A percentile compares a stretch with the other conserved stretches of the same genome.
These are phyloP conservation scores for Phrynocephalus forsythii DNA, from an alignment of 2,797 vertebrate genomes.

Conservation along the genomic window DNA sequence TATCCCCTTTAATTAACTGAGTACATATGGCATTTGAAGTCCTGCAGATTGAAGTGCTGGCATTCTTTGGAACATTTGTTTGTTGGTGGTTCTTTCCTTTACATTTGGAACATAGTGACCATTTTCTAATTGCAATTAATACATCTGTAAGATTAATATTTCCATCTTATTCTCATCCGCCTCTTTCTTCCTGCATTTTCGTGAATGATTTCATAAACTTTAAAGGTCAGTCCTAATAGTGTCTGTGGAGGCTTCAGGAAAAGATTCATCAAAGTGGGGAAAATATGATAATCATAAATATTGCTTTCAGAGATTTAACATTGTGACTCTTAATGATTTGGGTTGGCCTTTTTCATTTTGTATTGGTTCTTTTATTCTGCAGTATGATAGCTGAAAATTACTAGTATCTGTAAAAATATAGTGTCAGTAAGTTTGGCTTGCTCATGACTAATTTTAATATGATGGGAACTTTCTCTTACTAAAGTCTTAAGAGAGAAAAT, in stretches of 20 bases:
- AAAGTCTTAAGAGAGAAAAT: not conserved
- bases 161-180: conserved; percentile 5
- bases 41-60: conserved; percentile 9
- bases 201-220: conserved; percentile 17
- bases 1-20: not conserved
- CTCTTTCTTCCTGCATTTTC: conserved; percentile 18
- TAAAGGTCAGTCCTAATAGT: conserved; percentile 22
- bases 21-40: conserved; percentile 23
- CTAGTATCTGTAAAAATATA: not conserved
- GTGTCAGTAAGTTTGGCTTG: not conserved
- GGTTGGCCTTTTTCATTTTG: not conserved
- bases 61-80: not conserved
- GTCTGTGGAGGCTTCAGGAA: not conserved
- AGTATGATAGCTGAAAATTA: not conserved
- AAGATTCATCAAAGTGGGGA: not conserved
- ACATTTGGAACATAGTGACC: conserved; percentile 18
- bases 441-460: not conserved
- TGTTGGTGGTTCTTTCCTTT: conserved; percentile 14
- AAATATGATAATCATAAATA: not conserved
- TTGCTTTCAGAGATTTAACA: not conserved
- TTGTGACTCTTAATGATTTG: conserved; percentile 6
- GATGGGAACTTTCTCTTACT: not conserved
- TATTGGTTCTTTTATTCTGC: not conserved
- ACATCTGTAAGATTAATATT: not conserved
- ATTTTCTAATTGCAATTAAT: conserved; percentile 28